A percentile compares a stretch with the other conserved stretches of the same genome.
Evolutionary conservation across 2,113 vertebrate species (phyloP).

Genomic region (Catharus bicknelli): DNA sequence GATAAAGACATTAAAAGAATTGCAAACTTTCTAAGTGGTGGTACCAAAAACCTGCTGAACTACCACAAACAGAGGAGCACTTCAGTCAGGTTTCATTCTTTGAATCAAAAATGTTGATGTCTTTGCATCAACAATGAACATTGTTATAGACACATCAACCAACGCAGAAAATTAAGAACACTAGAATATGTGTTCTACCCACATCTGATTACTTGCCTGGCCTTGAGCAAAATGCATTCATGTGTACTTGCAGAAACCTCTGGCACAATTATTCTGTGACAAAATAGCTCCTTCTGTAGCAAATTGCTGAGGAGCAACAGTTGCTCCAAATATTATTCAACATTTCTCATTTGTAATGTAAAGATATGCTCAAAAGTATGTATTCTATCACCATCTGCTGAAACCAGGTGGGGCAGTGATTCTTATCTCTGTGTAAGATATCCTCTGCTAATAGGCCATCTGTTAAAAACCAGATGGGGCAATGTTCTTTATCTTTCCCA

Average conservation of each 20-base stretch:
- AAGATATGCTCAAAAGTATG: too few species aligned
- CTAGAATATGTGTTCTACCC: not conserved
- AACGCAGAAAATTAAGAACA: not conserved
- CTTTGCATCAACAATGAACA: not conserved
- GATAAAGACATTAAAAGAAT: not conserved
- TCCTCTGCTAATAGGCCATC: too few species aligned
- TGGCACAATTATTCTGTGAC: not conserved
- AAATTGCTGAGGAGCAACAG: not conserved
- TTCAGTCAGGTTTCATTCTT: not conserved
- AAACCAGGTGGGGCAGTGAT: too few species aligned
- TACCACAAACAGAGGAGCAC: not conserved
- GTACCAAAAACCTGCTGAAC: not conserved
- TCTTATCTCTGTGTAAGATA: too few species aligned
- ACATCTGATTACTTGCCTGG: not conserved
- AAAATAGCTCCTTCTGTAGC: not conserved
- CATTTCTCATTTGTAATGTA: not conserved
- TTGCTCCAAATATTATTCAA: not conserved
- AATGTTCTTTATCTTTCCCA: too few species aligned
- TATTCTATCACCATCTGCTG: too few species aligned
- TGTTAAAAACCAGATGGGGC: too few species aligned
- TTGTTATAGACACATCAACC: not conserved
- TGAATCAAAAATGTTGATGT: not conserved
- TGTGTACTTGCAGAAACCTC: not conserved
- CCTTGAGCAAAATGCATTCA: not conserved
- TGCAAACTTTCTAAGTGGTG: not conserved